These are phyloP conservation scores for Tympanoctomys barrerae DNA, from an alignment of 2,797 vertebrate species.

Conservation along the genomic window DNA sequence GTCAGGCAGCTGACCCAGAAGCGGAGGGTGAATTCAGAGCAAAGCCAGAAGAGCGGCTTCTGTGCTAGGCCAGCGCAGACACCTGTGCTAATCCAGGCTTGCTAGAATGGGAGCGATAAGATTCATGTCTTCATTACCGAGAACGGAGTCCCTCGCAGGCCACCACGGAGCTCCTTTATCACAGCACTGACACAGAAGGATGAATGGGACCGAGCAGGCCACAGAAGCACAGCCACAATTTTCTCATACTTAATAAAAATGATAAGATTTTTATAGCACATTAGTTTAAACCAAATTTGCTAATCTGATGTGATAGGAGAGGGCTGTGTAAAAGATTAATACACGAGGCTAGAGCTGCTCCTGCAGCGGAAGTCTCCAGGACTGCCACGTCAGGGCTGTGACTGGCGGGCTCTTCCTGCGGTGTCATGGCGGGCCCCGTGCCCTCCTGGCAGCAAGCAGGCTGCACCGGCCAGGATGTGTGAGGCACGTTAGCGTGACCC, in stretches of 20 bases:
- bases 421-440: conserved; percentile 84
- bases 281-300: conserved; percentile 85
- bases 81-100: neutral
- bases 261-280: conserved; percentile 85
- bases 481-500: conserved; percentile 68
- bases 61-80: too few species aligned
- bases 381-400: conserved; percentile 84
- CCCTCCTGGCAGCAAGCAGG: conserved; percentile 68
- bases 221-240: conserved; percentile 69
- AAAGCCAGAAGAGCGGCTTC: neutral
- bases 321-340: conserved; percentile 80
- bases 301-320: conserved; percentile 84
- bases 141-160: neutral
- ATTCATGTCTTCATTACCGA: conserved; percentile 17
- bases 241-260: conserved; percentile 82
- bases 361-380: conserved; percentile 84
- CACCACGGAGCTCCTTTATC: neutral
- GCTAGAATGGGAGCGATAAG: neutral
- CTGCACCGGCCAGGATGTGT: conserved; percentile 55
- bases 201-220: conserved; percentile 79
- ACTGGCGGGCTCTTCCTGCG: conserved; percentile 83
- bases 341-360: conserved; percentile 73
- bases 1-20: neutral
- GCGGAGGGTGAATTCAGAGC: neutral
- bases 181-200: neutral